phyloP scores from a whole-genome alignment of 2,888 invertebrate species.

The Pachymerium ferrugineum region DNA sequence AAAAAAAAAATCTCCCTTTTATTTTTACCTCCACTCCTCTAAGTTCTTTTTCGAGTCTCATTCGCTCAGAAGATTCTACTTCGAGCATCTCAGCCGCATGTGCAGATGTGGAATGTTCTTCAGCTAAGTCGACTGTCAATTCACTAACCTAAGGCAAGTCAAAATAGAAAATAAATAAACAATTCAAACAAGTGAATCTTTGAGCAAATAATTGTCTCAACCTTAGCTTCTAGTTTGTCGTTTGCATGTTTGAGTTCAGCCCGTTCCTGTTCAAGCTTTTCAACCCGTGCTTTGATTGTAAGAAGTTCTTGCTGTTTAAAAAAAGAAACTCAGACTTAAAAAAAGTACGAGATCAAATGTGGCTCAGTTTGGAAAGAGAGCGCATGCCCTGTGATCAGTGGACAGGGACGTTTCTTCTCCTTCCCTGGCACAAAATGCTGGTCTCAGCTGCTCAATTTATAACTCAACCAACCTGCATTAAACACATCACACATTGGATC shows the following conservation, averaged over 20 bases:
- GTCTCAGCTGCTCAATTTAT: not conserved
- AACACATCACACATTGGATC: not conserved
- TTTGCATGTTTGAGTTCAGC: constrained; percentile 78
- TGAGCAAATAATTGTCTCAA: constrained; percentile 45
- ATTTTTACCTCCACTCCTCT: constrained; percentile 62
- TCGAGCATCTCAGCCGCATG: constrained; percentile 84
- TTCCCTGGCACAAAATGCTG: not conserved
- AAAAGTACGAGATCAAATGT: constrained; percentile 33
- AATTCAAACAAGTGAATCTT: constrained; percentile 34
- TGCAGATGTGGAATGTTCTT: constrained; percentile 84
- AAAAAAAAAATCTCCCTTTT: not conserved
- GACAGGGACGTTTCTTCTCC: too few species aligned
- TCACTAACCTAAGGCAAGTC: constrained; percentile 79
- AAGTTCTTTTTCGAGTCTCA: constrained; percentile 80
- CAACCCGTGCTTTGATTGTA: constrained; percentile 69
- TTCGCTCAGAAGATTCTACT: constrained; percentile 78
- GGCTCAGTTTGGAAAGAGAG: not conserved
- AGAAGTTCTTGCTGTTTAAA: constrained; percentile 74
- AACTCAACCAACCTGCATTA: constrained; percentile 5
- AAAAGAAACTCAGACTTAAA: not conserved
- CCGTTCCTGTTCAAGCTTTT: constrained; percentile 80
- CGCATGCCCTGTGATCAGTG: not conserved
- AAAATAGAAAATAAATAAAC: constrained; percentile 33
- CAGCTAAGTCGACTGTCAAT: constrained; percentile 83
- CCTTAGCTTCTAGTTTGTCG: constrained; percentile 85